Evolutionary conservation across 2,113 vertebrate species (phyloP).

Genomic region (Agapornis roseicollis): DNA sequence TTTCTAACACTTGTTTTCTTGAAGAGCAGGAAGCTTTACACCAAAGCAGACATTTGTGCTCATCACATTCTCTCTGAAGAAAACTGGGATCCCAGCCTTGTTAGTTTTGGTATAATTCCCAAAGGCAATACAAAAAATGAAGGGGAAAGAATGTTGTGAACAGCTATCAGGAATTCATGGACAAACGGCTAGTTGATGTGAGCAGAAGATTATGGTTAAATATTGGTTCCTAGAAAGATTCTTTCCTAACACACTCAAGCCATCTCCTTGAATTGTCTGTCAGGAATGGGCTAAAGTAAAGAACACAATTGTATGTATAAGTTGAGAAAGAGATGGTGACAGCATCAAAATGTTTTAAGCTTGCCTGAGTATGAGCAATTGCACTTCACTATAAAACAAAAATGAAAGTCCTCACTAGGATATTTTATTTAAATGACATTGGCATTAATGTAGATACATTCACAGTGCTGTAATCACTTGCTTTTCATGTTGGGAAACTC

Average conservation of each 20-base stretch:
- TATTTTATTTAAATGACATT: neutral
- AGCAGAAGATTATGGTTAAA: neutral
- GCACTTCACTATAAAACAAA: neutral
- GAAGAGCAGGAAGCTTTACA: neutral
- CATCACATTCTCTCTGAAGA: neutral
- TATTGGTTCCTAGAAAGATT: neutral
- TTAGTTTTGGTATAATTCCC: neutral
- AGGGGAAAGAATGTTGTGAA: neutral
- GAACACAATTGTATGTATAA: neutral
- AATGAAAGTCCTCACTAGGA: neutral
- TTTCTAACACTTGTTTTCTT: neutral
- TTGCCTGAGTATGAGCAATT: neutral
- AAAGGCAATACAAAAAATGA: neutral
- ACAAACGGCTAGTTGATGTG: neutral
- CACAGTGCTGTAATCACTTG: neutral
- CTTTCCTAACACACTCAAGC: neutral
- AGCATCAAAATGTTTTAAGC: neutral
- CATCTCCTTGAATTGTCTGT: neutral
- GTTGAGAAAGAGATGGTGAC: neutral
- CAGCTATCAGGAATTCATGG: neutral
- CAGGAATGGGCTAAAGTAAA: neutral
- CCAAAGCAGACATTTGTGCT: neutral
- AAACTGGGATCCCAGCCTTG: neutral
- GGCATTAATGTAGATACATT: neutral
- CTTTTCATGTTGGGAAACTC: neutral